A percentile compares a stretch with the other conserved stretches of the same genome.
These are phyloP conservation scores for Guaruba guarouba DNA, from an alignment of 2,113 vertebrate genomes.

Conservation along the genomic window DNA sequence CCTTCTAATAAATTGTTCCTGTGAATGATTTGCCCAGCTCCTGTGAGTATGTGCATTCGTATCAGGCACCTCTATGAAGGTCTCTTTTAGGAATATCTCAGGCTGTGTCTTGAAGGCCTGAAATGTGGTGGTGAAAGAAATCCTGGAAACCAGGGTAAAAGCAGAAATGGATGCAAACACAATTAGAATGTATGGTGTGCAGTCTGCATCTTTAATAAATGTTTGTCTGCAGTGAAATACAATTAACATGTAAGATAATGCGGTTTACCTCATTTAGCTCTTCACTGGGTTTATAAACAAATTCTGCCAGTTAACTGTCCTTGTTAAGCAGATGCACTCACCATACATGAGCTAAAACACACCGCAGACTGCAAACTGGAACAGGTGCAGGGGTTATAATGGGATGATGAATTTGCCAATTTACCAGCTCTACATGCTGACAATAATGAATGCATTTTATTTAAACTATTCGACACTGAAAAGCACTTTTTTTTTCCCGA, in stretches of 20 bases:
- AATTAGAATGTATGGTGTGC: conserved; percentile 74
- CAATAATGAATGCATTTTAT: conserved; percentile 25
- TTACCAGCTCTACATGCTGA: conserved; percentile 37
- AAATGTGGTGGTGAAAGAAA: conserved; percentile 17
- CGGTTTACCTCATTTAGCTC: conserved; percentile 76
- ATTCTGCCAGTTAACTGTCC: conserved; percentile 71
- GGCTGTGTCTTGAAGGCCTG: not conserved
- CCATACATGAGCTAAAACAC: conserved; percentile 54
- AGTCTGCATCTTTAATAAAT: conserved; percentile 72
- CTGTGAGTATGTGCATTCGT: accelerated
- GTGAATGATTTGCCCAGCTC: not conserved
- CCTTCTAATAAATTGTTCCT: not conserved
- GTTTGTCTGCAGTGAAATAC: conserved; percentile 74
- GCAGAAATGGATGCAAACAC: conserved; percentile 70
- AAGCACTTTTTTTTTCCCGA: not conserved
- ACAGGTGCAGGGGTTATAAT: conserved; percentile 74
- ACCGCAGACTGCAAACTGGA: conserved; percentile 35
- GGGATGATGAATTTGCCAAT: conserved; percentile 58
- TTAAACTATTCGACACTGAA: conserved; percentile 17
- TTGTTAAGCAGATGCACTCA: conserved; percentile 74
- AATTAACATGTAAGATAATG: conserved; percentile 78
- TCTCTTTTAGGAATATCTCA: not conserved
- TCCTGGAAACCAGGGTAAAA: conserved; percentile 57
- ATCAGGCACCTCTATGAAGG: not conserved
- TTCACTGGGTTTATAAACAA: conserved; percentile 77